Evolutionary conservation across 2,113 vertebrate genomes (phyloP).

Genomic region (Eulacestoma nigropectus): DNA sequence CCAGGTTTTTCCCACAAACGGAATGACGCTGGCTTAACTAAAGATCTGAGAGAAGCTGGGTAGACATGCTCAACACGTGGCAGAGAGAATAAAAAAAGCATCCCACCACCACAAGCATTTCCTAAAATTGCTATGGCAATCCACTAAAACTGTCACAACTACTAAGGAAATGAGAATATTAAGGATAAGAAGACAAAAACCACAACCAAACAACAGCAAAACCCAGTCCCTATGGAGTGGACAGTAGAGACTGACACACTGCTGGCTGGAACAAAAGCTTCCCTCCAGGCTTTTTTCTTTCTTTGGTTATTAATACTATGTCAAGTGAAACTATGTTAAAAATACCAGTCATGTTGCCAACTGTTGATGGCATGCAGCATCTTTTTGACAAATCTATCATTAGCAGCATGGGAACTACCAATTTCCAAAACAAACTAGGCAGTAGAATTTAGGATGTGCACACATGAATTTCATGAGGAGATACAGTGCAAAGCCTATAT

Average conservation of each 20-base stretch:
- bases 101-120: background rate
- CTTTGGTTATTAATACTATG: background rate
- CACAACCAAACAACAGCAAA: background rate
- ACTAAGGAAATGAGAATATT: background rate
- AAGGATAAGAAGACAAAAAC: background rate
- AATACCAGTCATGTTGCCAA: background rate
- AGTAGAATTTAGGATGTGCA: background rate
- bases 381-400: background rate
- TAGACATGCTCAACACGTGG: background rate
- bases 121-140: background rate
- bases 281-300: background rate
- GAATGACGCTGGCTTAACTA: background rate
- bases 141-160: background rate
- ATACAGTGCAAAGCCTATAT: background rate
- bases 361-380: background rate
- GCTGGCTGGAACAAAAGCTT: background rate
- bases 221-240: background rate
- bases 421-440: background rate
- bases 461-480: accelerated
- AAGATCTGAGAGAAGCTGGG: background rate
- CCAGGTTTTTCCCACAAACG: background rate
- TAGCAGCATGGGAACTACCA: background rate
- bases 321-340: background rate
- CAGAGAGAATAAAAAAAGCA: background rate
- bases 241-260: background rate